phyloP scores from a whole-genome alignment of 2,888 invertebrate species.

The Prosapia bicincta region DNA sequence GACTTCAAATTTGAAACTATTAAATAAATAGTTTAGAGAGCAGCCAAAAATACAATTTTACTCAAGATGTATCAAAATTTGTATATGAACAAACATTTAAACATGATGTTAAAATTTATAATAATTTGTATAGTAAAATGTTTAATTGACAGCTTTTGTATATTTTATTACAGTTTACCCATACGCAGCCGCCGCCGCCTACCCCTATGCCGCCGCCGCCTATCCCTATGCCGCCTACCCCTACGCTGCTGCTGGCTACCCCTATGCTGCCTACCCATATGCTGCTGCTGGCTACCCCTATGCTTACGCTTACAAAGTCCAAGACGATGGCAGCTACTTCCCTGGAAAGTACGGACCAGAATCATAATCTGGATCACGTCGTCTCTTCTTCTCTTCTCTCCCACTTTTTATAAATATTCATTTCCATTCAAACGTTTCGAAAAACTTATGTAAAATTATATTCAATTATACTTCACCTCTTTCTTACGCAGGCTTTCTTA shows the following conservation, averaged over 20 bases:
- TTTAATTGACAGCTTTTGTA: too few relatives aligned
- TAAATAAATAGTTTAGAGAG: too few relatives aligned
- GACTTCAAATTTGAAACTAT: too few relatives aligned
- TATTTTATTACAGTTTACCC: too few relatives aligned
- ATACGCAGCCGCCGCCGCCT: constrained; percentile 23
- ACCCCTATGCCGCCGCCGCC: constrained; percentile 34
- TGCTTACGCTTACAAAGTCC: background rate
- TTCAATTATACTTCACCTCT: background rate
- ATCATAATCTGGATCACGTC: background rate
- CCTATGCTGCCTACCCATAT: constrained; percentile 33
- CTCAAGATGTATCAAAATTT: too few relatives aligned
- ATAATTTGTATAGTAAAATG: too few relatives aligned
- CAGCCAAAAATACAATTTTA: too few relatives aligned
- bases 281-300: constrained; percentile 15
- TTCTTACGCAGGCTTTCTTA: too few relatives aligned
- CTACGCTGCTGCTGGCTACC: constrained; percentile 26
- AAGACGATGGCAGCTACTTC: background rate
- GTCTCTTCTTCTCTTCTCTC: background rate
- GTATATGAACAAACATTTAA: too few relatives aligned
- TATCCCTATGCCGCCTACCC: constrained; percentile 4
- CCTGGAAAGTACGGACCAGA: background rate
- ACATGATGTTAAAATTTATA: too few relatives aligned
- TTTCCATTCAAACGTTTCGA: background rate
- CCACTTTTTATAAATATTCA: background rate
- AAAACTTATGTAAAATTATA: background rate